A percentile compares a stretch with the other conserved stretches of the same genome.
Conservation (phyloP, 2,888 invertebrate genomes). For the Drosophila peninsularis region DNA sequence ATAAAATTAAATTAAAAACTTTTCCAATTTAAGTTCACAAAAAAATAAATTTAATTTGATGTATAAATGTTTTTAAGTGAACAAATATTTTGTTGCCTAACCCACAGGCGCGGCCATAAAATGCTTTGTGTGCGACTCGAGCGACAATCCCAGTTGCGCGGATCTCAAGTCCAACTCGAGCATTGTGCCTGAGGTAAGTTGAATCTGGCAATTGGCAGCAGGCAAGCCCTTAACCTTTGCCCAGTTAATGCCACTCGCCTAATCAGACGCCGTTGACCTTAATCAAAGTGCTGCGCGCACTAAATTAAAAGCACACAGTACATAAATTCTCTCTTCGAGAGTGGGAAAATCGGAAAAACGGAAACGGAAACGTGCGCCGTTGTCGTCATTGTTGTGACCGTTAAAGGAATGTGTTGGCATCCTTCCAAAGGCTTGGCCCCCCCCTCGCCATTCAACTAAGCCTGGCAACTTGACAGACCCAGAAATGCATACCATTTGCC, state of each 20-base stretch:
- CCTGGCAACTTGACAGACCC: conserved; percentile 32
- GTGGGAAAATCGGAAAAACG: conserved; percentile 41
- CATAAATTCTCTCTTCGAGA: conserved; percentile 47
- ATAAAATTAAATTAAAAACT: too few species aligned
- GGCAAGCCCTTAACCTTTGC: conserved; percentile 39
- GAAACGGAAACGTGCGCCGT: conserved; percentile 64
- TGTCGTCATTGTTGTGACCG: conserved; percentile 32
- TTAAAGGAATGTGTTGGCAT: conserved; percentile 42
- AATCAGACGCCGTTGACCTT: conserved; percentile 57
- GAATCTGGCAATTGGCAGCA: not conserved
- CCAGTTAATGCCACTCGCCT: conserved; percentile 10
- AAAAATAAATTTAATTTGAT: too few species aligned
- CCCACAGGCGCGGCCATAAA: conserved; percentile 84
- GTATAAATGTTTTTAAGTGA: not conserved
- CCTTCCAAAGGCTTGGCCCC: conserved; percentile 11
- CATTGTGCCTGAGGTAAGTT: conserved; percentile 82
- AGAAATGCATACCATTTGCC: conserved; percentile 3
- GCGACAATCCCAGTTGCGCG: conserved; percentile 85
- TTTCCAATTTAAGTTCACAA: too few species aligned
- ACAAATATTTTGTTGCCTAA: conserved; percentile 28
- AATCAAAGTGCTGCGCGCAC: conserved; percentile 44
- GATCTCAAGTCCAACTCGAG: conserved; percentile 83
- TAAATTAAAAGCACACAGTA: conserved; percentile 44
- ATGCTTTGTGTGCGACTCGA: conserved; percentile 86
- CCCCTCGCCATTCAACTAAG: conserved; percentile 2